Evolutionary conservation across 30 jellyfish, hydroid and myxozoan species (phyloP).

Genomic region (Sanderia malayensis): DNA sequence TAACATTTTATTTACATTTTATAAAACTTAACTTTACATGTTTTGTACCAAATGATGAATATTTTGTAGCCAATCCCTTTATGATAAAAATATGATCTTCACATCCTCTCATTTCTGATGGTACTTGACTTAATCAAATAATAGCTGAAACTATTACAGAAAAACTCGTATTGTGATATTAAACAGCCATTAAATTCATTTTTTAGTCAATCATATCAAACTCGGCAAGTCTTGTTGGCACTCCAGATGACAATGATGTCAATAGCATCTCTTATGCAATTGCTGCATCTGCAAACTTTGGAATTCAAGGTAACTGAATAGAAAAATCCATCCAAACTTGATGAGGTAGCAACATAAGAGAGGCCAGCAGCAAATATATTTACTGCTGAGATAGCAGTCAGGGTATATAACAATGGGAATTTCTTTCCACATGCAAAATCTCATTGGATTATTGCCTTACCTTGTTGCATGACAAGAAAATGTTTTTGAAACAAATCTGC

Average conservation of each 20-base stretch:
- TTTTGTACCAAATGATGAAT: neutral
- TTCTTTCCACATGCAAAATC: neutral
- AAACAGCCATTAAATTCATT: too few relatives aligned
- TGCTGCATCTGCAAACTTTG: slow-evolving; percentile 71
- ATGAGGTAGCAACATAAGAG: neutral
- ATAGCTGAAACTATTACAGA: neutral
- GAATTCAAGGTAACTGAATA: slow-evolving; percentile 51
- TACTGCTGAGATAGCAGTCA: too few relatives aligned
- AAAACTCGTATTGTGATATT: neutral
- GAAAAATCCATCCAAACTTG: neutral
- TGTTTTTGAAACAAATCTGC: too few relatives aligned
- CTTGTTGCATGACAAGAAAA: too few relatives aligned
- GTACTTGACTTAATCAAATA: neutral
- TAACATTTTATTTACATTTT: too few relatives aligned
- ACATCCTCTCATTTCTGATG: neutral
- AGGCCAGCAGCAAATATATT: neutral
- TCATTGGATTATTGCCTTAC: too few relatives aligned
- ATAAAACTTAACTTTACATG: neutral
- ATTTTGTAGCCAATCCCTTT: neutral
- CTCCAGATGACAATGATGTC: slow-evolving; percentile 59
- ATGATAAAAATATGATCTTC: neutral
- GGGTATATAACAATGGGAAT: neutral
- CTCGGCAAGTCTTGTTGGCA: slow-evolving; percentile 39
- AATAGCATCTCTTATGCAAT: slow-evolving; percentile 54
- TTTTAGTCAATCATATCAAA: slow-evolving; percentile 27